Evolutionary conservation across 2,888 invertebrate genomes (phyloP).

Genomic region (Achlya flavicornis): DNA sequence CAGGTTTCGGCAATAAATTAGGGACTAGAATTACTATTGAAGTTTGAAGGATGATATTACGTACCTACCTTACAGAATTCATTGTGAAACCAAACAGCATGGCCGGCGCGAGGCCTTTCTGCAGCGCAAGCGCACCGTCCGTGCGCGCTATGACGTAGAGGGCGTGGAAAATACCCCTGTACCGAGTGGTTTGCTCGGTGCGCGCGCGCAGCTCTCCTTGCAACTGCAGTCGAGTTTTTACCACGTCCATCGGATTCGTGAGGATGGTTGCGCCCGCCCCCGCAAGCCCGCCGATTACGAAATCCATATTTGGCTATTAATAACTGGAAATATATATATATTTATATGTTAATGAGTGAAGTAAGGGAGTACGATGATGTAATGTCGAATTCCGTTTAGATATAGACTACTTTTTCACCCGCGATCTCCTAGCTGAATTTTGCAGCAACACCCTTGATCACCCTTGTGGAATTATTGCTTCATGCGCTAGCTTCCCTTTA

Average conservation of each 20-base stretch:
- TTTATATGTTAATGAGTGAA: background rate
- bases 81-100: conserved; percentile 89
- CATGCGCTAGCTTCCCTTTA: too few relatives aligned
- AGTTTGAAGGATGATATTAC: background rate
- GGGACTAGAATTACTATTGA: background rate
- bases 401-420: too few relatives aligned
- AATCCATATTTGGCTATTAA: conserved; percentile 1
- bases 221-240: conserved; percentile 94
- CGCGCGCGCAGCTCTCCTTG: conserved; percentile 89
- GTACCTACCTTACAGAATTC: conserved; percentile 76
- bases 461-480: too few relatives aligned
- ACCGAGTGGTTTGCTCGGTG: conserved; percentile 77
- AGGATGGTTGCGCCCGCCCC: conserved; percentile 91
- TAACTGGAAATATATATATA: background rate
- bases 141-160: conserved; percentile 87
- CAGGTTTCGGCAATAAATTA: conserved; percentile 16
- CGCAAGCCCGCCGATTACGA: conserved; percentile 85
- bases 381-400: too few relatives aligned
- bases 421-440: too few relatives aligned
- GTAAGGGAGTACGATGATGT: too few relatives aligned
- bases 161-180: conserved; percentile 91
- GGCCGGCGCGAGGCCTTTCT: conserved; percentile 92
- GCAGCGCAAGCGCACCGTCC: conserved; percentile 90
- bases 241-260: conserved; percentile 94
- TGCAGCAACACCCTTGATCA: too few relatives aligned